Evolutionary conservation across 2,888 invertebrate species (phyloP).

Genomic region (Strigamia maritima): DNA sequence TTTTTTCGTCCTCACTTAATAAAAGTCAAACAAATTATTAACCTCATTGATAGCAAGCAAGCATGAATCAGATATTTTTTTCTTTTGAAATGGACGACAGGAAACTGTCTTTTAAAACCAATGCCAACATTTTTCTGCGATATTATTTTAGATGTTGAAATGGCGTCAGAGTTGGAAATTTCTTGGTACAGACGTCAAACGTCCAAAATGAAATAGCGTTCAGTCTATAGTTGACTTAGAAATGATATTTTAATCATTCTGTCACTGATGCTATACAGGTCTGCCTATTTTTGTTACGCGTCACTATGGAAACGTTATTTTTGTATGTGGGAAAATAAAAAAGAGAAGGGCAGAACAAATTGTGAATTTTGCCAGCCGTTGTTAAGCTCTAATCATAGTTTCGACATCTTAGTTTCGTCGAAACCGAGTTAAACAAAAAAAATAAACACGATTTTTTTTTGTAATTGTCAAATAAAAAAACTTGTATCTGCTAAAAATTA

Average conservation of each 20-base stretch:
- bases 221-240: conserved; percentile 21
- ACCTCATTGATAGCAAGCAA: conserved; percentile 2
- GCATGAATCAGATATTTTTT: conserved; percentile 26
- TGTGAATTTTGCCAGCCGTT: not conserved
- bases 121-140: not conserved
- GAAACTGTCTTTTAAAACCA: conserved; percentile 20
- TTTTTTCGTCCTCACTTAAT: conserved; percentile 7
- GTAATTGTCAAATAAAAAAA: no score
- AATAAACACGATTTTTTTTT: no score
- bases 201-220: not conserved
- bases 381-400: not conserved
- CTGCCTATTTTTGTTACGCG: conserved; percentile 9
- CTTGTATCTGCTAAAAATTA: no score
- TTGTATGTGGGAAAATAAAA: conserved; percentile 4
- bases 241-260: conserved; percentile 31
- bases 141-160: conserved; percentile 21
- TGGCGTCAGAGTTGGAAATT: conserved; percentile 15
- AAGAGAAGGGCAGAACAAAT: not conserved
- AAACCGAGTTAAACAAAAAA: not conserved
- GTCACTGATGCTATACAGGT: conserved; percentile 20
- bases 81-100: not conserved
- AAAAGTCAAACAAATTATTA: conserved; percentile 30
- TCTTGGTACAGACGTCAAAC: conserved; percentile 18
- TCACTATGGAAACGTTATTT: conserved; percentile 18
- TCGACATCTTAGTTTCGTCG: not conserved